Evolutionary conservation across 1,140 invertebrate species (phyloP).

Genomic region (Trachelipus rathkii): DNA sequence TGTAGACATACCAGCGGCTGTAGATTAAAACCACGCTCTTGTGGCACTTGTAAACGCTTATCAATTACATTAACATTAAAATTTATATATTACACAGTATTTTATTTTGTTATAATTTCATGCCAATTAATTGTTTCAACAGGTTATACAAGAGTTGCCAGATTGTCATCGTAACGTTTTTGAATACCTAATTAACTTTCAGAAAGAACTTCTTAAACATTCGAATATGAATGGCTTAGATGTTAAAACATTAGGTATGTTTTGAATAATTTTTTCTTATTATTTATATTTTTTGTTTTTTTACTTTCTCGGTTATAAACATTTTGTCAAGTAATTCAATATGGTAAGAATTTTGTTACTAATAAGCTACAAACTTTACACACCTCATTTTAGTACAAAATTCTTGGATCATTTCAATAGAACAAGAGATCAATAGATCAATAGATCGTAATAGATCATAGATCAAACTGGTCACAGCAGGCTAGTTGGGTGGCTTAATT

Average conservation of each 20-base stretch:
- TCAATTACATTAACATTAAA: slow-evolving; percentile 22
- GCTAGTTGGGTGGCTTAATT: too few relatives aligned
- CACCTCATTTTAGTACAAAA: too few relatives aligned
- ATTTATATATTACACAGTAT: slow-evolving; percentile 3
- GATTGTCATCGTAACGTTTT: slow-evolving; percentile 81
- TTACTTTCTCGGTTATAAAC: too few relatives aligned
- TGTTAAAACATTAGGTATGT: slow-evolving; percentile 70
- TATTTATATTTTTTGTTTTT: too few relatives aligned
- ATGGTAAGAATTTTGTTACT: too few relatives aligned
- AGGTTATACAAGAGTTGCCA: slow-evolving; percentile 75
- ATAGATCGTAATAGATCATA: too few relatives aligned
- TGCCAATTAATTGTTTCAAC: slow-evolving; percentile 46
- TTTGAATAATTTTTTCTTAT: too few relatives aligned
- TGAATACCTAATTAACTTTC: slow-evolving; percentile 82
- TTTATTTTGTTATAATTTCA: slow-evolving; percentile 28
- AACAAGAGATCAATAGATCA: too few relatives aligned
- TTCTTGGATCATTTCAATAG: too few relatives aligned
- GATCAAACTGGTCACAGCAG: too few relatives aligned
- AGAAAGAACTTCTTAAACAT: slow-evolving; percentile 79
- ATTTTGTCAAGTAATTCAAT: too few relatives aligned
- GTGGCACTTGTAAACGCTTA: slow-evolving; percentile 5
- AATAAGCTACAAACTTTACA: too few relatives aligned
- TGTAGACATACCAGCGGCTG: background rate
- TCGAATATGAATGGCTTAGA: slow-evolving; percentile 75
- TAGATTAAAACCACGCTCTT: slow-evolving; percentile 1